Evolutionary conservation across 2,888 invertebrate genomes (phyloP), one percentile per base, ranked within the genome.

Genomic region (Idaea straminata): DNA sequence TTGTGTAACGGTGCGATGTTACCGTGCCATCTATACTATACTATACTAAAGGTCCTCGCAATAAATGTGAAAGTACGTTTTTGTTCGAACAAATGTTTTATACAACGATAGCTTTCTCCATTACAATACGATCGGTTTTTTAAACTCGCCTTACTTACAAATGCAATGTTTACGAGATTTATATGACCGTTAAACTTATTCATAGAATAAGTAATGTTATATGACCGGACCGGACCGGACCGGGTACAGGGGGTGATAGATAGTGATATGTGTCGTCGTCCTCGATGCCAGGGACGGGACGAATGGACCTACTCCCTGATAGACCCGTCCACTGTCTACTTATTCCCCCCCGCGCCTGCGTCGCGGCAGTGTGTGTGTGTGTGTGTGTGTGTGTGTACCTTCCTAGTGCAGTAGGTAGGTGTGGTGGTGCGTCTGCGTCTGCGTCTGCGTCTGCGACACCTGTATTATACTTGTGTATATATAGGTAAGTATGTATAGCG

Each of bases 21-120:
- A 25, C 25, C 25, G 3, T 25, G 2, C 25, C 25, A 25, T 25
- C 25, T 25, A 25, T 25, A 25, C 25, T n/a, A n/a, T n/a, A 25
- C 2, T 25, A 25, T 25, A 25, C 84, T 83, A 81, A 78, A 74
- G 69, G 69, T 68, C 70, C 72, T 71, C 75, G 77, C 85, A 85
- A 85, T 89, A 87, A 88, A 87, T 86, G 87, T 88, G 91, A 91
- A 89, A 91, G 89, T 80, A 73, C 74, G 62, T 74, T 73, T 70
- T 70, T 78, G 73, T 81, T 73, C 77, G 77, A 72, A 73, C 73
- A 65, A 69, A 74, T 72, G 69, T 70, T 79, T 81, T 83, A 83
- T 82, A 78, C 72, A 69, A 73, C 71, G 73, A 74, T 72, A 70
- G 84, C 88, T 89, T 86, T 89, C 89, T 79, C 83, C 81, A 73